Conservation (phyloP, 2,888 invertebrate genomes). For the Ophion obscuratus region DNA sequence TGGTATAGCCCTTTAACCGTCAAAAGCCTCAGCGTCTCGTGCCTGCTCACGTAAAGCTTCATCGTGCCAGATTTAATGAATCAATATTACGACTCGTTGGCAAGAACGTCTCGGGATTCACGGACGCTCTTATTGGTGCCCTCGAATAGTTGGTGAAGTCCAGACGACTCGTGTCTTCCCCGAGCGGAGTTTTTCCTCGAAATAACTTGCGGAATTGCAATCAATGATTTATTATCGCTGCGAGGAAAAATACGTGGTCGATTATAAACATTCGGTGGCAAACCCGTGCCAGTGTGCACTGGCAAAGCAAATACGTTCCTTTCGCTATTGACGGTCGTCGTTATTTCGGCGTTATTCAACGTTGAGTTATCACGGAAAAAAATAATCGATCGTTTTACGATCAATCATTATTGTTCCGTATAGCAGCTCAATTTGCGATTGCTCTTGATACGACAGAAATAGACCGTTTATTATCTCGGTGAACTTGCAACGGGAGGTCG, state of each 20-base stretch:
- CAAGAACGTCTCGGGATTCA: constrained; percentile 42
- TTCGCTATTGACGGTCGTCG: not conserved
- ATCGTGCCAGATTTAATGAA: constrained; percentile 51
- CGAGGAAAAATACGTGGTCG: constrained; percentile 5
- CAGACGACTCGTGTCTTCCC: constrained; percentile 14
- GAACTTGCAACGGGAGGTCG: not conserved
- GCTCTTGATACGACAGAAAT: not conserved
- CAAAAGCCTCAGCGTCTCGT: not conserved
- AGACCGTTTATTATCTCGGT: not conserved
- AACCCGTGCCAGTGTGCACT: constrained; percentile 3
- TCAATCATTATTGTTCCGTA: not conserved
- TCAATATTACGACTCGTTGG: constrained; percentile 51
- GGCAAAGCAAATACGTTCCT: too few relatives aligned
- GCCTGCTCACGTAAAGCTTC: constrained; percentile 7
- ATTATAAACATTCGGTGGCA: constrained; percentile 18
- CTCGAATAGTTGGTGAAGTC: constrained; percentile 39
- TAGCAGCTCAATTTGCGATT: not conserved
- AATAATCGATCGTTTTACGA: not conserved
- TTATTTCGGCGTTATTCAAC: not conserved
- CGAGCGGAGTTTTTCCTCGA: constrained; percentile 34
- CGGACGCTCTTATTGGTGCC: constrained; percentile 32
- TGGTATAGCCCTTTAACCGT: not conserved
- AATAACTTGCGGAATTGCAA: constrained; percentile 16
- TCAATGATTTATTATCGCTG: constrained; percentile 12
- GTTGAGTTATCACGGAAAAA: not conserved